Evolutionary conservation across 2,113 vertebrate species (phyloP), one percentile per base, ranked within the genome.

Genomic region (Myocastor coypus): DNA sequence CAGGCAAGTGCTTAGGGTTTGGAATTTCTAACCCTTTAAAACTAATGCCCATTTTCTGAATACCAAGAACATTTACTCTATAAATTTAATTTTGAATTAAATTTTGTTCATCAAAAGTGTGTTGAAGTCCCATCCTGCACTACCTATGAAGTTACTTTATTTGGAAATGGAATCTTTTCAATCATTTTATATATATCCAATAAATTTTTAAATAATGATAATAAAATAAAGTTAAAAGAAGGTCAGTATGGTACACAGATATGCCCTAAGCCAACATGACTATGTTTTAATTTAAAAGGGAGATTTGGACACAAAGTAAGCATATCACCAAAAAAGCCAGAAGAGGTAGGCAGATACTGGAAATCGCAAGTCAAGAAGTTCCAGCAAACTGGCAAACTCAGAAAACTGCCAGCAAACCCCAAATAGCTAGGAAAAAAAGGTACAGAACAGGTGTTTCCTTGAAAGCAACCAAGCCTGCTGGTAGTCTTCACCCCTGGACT

Each of bases 171-270:
- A 75, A 42, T 40, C 46, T n/a, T n/a, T n/a, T n/a, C n/a, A n/a
- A n/a, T n/a, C n/a, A n/a, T n/a, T n/a, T n/a, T n/a, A n/a, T n/a
- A n/a, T n/a, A n/a, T n/a, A n/a, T n/a, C n/a, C 34, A 69, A 69
- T 20, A 69, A n/a, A n/a, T 7, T 63, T 63, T 69, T n/a, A n/a
- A 40, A 73, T n/a, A n/a, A n/a, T n/a, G n/a, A n/a, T n/a, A n/a
- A n/a, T n/a, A n/a, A n/a, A n/a, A n/a, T 73, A 37, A 73, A 73
- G 69, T 73, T 40, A 73, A 40, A 40, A 42, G 69, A 22, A 46
- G 19, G 42, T 50, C 46, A 52, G 17, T 32, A 37, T 7, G 0
- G 19, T 57, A 7, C 7, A 7, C 4, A 10, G 0, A 14, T 50
- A 11, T 3, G 5, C 4, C 63, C 73, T 82, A 59, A 63, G 40